Base-by-base conservation (phyloP, 2,113 vertebrate genomes). In the Lampris megalopsis region DNA sequence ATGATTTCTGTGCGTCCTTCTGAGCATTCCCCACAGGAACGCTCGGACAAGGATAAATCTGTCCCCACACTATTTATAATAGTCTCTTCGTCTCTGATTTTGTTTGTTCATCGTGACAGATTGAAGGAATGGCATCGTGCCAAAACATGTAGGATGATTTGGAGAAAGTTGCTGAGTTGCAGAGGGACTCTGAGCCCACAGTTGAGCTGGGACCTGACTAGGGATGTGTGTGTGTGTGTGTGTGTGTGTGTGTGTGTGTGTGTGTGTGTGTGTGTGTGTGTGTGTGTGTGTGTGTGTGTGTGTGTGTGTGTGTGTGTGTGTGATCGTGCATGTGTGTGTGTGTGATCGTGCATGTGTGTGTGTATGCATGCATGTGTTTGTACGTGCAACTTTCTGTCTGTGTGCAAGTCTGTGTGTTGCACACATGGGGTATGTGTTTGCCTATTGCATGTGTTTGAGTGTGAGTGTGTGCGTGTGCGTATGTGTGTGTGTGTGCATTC, bases 21-120 rank as follows among this genome's bases (percentile, higher is more conserved):
- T 68, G 54, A 71, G 71, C 43, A 80, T 74, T 83, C 75, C 79
- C 63, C 43, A 78, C 67, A 65, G 68, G 61, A 82, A 80, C 87
- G 80, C 69, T 67, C 76, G 74, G 71, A 82, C 76, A 77, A 45
- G 63, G 81, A 81, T 72, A 63, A 79, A 90, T 89, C 84, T 85
- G 77, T 85, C 91, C 86, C 89, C 88, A 90, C 88, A 90, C 79
- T 89, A 87, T 87, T 86, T 81, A 65, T 77, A 78, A 78, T 40
- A 80, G 75, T 79, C 66, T 79, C 63, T 69, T 41, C 50, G 62
- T 73, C 58, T 86, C 83, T 35, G 36, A 64, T 73, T 57, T 66
- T 71, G 48, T 82, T 81, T 80, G 81, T 70, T 87, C 84, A 69
- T 80, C 35, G 58, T 63, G 73, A 71, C 79, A 82, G 84, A 88